phyloP scores from a whole-genome alignment of 2,113 vertebrate species.

The Zootoca vivipara region DNA sequence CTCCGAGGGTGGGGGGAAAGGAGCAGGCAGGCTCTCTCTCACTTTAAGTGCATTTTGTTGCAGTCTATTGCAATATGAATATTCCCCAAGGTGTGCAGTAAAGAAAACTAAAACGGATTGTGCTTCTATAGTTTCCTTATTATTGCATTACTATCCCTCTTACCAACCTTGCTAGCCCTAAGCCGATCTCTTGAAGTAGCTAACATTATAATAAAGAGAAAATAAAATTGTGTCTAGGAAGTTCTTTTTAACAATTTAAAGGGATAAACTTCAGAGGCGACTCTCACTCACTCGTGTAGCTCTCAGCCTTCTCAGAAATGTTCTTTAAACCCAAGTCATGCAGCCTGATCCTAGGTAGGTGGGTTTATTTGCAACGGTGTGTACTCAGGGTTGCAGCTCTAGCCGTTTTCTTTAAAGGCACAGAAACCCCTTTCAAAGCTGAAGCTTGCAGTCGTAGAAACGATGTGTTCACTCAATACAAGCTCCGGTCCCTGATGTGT shows the following conservation, averaged over 20 bases:
- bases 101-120: neutral
- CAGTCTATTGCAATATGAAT: neutral
- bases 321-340: neutral
- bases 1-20: neutral
- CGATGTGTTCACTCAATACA: neutral
- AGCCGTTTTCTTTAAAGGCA: neutral
- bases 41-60: neutral
- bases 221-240: neutral
- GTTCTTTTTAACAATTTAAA: neutral
- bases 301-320: neutral
- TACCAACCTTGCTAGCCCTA: neutral
- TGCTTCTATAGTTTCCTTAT: neutral
- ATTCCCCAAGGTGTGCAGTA: neutral
- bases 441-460: neutral
- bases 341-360: neutral
- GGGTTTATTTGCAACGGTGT: neutral
- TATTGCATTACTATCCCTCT: neutral
- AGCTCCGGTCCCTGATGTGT: neutral
- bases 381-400: neutral
- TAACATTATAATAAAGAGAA: neutral
- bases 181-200: neutral
- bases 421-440: neutral
- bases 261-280: too few relatives aligned
- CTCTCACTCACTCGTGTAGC: neutral
- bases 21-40: neutral